These are phyloP conservation scores for Micromys minutus DNA, from an alignment of 2,113 vertebrate genomes.

Conservation along the genomic window DNA sequence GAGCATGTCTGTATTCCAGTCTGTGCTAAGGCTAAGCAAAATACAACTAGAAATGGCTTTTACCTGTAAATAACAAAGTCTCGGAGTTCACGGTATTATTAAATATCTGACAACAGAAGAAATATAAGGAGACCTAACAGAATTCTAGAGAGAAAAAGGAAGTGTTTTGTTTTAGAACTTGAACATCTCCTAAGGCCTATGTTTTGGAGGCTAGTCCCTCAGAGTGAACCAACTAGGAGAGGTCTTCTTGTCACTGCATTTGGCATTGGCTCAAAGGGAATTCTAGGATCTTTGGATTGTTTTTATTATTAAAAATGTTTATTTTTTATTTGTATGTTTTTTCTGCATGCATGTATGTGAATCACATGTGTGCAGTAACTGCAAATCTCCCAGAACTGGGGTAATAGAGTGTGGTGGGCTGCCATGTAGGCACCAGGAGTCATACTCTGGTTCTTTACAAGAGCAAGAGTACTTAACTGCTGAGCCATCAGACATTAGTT, in stretches of 20 bases:
- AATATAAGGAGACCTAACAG: not conserved
- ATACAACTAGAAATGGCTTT: no score
- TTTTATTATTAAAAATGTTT: not conserved
- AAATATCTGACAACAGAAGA: not conserved
- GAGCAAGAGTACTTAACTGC: not conserved
- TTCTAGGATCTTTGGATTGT: not conserved
- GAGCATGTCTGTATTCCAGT: no score
- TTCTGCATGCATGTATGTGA: not conserved
- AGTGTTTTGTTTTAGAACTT: not conserved
- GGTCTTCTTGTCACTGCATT: not conserved
- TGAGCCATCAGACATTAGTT: not conserved
- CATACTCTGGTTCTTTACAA: not conserved
- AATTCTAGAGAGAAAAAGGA: not conserved
- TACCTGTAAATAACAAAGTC: no score
- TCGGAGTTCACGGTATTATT: no score
- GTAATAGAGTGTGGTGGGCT: not conserved
- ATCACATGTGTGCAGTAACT: not conserved
- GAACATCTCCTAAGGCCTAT: not conserved
- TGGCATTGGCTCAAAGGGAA: not conserved
- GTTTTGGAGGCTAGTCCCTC: not conserved
- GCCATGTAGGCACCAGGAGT: not conserved
- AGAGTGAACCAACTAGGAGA: no score
- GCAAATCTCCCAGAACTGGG: not conserved
- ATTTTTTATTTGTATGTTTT: not conserved
- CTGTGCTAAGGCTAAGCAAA: no score